These are phyloP conservation scores for Drosophila sucinea DNA, from an alignment of 1,140 invertebrate genomes.

Conservation along the genomic window DNA sequence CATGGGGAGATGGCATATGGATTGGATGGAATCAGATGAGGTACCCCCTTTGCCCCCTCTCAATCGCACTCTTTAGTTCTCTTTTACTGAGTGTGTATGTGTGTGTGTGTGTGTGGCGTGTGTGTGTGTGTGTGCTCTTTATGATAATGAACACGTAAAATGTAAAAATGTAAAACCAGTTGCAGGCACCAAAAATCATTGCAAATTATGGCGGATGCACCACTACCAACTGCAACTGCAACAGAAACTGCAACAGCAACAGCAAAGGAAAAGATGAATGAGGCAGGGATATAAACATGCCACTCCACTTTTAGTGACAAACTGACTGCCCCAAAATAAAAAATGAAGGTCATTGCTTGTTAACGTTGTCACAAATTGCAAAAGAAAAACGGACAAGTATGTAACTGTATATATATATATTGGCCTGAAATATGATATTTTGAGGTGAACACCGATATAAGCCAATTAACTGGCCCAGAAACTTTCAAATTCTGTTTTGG, in stretches of 20 bases:
- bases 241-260: neutral
- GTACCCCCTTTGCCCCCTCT: slow-evolving; percentile 16
- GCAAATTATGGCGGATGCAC: slow-evolving; percentile 74
- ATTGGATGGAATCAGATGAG: neutral
- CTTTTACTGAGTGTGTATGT: neutral
- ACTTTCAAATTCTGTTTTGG: slow-evolving; percentile 4
- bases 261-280: slow-evolving; percentile 26
- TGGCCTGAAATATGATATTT: slow-evolving; percentile 26
- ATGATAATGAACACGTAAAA: slow-evolving; percentile 78
- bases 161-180: slow-evolving; percentile 72
- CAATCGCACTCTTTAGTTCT: neutral
- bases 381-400: neutral
- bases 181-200: slow-evolving; percentile 69
- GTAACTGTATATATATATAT: slow-evolving; percentile 7
- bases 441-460: neutral
- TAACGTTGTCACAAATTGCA: slow-evolving; percentile 41
- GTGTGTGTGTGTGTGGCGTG: slow-evolving; percentile 3
- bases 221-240: neutral
- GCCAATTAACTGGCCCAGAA: slow-evolving; percentile 7
- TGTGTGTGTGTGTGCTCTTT: slow-evolving; percentile 44
- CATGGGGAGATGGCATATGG: slow-evolving; percentile 26
- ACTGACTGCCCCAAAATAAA: slow-evolving; percentile 9
- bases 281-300: slow-evolving; percentile 26
- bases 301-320: slow-evolving; percentile 35
- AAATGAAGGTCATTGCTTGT: slow-evolving; percentile 44